Evolutionary conservation across 2,797 vertebrate species (phyloP), one percentile per base, ranked within the genome.

Genomic region (Numenius phaeopus): DNA sequence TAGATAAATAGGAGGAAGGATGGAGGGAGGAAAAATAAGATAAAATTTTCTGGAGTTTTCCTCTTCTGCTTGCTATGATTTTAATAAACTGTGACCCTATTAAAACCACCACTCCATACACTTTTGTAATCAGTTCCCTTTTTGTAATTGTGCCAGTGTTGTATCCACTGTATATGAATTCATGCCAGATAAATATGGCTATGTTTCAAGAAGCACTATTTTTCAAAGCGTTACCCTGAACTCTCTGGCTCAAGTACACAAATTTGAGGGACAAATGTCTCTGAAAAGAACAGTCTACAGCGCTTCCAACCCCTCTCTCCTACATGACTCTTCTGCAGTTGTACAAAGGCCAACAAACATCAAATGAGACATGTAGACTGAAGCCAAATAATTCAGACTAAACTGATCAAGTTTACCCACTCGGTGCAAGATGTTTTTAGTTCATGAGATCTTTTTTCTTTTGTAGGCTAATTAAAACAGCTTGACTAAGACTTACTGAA

Each of bases 401-500:
- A 97, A 95, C 83, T 95, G 83, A 98, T 98, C 89, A 94, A 69
- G 89, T 97, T 96, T 95, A 92, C 94, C 83, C 82, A 97, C 87
- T 92, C 86, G 73, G 75, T 88, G 92, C 96, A 97, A 98, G 96
- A 97, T 89, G 97, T 70, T 98, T 98, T 97, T 80, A 97, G 97
- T 96, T 96, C 94, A 72, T 91, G 80, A 93, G 73, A 66, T 95
- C 83, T 90, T 94, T 94, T 96, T 97, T 91, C 94, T 97, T 97
- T 95, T 92, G 92, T 86, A 89, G 92, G 61, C 71, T 96, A 97
- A 98, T 98, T 98, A 97, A 98, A 98, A 97, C 94, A 98, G 88
- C 87, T 97, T 94, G 93, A 97, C 66, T 97, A 98, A 97, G 96
- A 97, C 97, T 98, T 97, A 97, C 73, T 96, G 94, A 97, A 97